Base-by-base conservation (phyloP, 2,888 invertebrate species). In the Phengaris arion region DNA sequence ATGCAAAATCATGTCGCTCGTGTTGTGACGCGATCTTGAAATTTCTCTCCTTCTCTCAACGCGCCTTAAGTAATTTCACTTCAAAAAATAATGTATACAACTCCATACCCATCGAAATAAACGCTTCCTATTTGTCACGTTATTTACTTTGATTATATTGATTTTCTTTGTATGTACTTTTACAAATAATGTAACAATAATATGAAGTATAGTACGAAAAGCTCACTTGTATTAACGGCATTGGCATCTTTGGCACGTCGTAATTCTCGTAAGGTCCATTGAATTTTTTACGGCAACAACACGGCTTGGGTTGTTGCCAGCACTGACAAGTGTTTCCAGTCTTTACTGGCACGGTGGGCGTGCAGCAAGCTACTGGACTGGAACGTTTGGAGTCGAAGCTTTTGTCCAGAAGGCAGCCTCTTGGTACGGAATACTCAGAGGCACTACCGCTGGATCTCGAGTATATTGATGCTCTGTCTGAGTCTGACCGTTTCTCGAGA, bases 231-330 rank as follows among this genome's bases (percentile, higher is more conserved):
- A 94, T 89, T 87, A 94, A 84, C 82, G 91, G 88, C 94, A 92
- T 92, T n/a, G 94, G 95, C 77, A 94, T 94, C 90, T 96, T 96
- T 81, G 97, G 97, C 82, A 97, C 94, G 86, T 97, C 97, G 84
- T 97, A 97, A 86, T 97, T 97, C 83, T 96, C 96, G 83, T 96
- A 96, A 2, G 96, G 95, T 68, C 95, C 95, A 73, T 91, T 90
- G 81, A 89, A 92, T 81, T 92, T 93, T 83, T 91, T 92, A 79
- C 89, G 84, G 78, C 89, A 86, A 85, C 90, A 89, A 51, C 90
- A 88, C 75, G 88, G 89, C 79, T 84, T 81, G 76, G 88, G 87
- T 78, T 84, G 82, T 80, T 92, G 90, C 92, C 93, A 91, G 80
- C 93, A 93, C 76, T 90, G 89, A 83, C 92, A 92, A 68, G 82